phyloP scores from a whole-genome alignment of 1,140 invertebrate genomes.

The Cotesia chilonis region DNA sequence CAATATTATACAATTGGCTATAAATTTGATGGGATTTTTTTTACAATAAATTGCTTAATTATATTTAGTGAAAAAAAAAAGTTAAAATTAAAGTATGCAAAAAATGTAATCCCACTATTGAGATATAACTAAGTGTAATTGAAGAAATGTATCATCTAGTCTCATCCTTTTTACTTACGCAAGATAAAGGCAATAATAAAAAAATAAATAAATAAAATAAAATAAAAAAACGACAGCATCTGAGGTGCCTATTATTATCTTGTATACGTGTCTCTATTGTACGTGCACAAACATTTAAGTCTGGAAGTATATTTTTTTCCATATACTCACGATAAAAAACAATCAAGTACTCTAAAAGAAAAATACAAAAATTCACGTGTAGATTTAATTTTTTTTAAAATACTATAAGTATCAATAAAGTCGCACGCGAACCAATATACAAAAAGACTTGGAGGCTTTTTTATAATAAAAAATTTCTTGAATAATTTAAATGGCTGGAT shows the following conservation, averaged over 20 bases:
- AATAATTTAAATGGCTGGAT: constrained; percentile 3
- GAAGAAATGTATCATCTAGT: constrained; percentile 28
- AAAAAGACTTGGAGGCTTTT: constrained; percentile 17
- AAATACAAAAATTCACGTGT: constrained; percentile 6
- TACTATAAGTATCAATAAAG: background rate
- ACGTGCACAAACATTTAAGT: constrained; percentile 18
- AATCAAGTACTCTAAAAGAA: background rate
- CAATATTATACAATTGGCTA: too few relatives aligned
- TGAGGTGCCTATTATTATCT: constrained; percentile 31
- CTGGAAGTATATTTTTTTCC: background rate
- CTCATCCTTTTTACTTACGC: constrained; percentile 15
- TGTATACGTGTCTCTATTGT: constrained; percentile 5
- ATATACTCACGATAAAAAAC: too few relatives aligned
- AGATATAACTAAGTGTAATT: constrained; percentile 18
- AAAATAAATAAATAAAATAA: background rate
- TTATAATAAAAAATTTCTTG: constrained; percentile 16
- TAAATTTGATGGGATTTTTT: too few relatives aligned
- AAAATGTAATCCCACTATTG: constrained; percentile 4
- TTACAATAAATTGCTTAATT: background rate
- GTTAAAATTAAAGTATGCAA: background rate
- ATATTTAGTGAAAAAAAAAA: constrained; percentile 11
- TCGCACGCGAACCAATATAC: constrained; percentile 15
- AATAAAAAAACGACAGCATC: background rate
- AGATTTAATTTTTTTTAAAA: background rate
- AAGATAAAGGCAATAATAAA: constrained; percentile 22